Evolutionary conservation across 2,113 vertebrate species (phyloP), one percentile per base, ranked within the genome.

Genomic region (Dipodomys merriami): DNA sequence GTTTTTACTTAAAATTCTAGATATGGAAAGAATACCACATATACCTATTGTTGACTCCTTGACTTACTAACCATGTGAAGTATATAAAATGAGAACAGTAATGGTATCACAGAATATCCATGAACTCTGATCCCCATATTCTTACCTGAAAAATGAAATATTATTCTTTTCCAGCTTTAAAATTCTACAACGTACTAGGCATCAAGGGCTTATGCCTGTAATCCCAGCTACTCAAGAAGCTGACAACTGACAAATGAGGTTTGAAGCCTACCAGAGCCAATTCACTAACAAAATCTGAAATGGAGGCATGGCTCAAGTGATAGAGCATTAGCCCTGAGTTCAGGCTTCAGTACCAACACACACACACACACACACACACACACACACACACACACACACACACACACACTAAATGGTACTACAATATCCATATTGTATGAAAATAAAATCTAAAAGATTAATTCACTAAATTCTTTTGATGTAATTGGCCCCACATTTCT

Each of bases 391-490:
- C 53, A 57, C 53, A 57, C 53, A 57, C 53, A 57, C 53, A 57
- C 53, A 57, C 53, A 57, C 53, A 57, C 53, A 57, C 8, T 49
- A 13, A 57, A 18, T 57, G 53, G 53, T 18, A 57, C 53, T 57
- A 35, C 16, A 83, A 20, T 49, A 86, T 86, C 44, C 60, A 15
- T 35, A 85, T 10, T 25, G 2, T 85, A 35, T 83, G 5, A 80
- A 20, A 35, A 91, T 1, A 93, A 62, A 79, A 68, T 29, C 11
- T 6, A 73, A 6, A 72, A 83, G 6, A 86, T 35, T 22, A 65
- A 18, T 71, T 91, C 49, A 65, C 76, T 93, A 94, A 91, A 65
- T 93, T 13, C 20, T 11, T 76, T 90, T 81, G 46, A 65, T 88
- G 25, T 23, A 1, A 79, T 57, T 33, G 80, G 39, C 65, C 22